Evolutionary conservation across 1,140 invertebrate species (phyloP).

Genomic region (Bombus consobrinus): DNA sequence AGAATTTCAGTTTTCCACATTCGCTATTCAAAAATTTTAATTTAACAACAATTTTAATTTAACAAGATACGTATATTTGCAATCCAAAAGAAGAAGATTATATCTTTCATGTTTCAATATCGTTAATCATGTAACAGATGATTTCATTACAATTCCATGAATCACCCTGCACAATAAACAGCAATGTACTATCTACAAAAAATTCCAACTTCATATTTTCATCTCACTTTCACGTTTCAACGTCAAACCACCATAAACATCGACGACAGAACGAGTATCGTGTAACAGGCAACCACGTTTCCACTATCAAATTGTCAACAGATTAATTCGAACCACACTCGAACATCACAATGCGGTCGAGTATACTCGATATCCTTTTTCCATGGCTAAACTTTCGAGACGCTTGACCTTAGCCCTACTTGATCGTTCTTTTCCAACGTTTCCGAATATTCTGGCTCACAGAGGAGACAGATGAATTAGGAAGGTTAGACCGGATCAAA

Average conservation of each 20-base stretch:
- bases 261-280: too few relatives aligned
- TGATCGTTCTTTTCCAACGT: slow-evolving; percentile 27
- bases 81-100: neutral
- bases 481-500: slow-evolving; percentile 48
- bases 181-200: neutral
- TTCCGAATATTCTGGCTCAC: neutral
- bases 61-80: neutral
- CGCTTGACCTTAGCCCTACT: slow-evolving; percentile 29
- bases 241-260: neutral
- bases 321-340: slow-evolving; percentile 7
- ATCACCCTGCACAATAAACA: neutral
- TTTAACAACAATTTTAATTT: neutral
- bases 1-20: too few relatives aligned
- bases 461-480: slow-evolving; percentile 55
- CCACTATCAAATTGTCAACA: neutral
- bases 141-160: neutral
- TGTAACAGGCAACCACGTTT: neutral
- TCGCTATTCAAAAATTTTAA: neutral
- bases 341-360: neutral
- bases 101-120: neutral
- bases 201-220: neutral
- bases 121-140: neutral
- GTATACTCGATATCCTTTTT: neutral
- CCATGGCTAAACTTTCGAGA: slow-evolving; percentile 8
- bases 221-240: neutral